Evolutionary conservation across 2,113 vertebrate species (phyloP).

Genomic region (Trematocara variabile): DNA sequence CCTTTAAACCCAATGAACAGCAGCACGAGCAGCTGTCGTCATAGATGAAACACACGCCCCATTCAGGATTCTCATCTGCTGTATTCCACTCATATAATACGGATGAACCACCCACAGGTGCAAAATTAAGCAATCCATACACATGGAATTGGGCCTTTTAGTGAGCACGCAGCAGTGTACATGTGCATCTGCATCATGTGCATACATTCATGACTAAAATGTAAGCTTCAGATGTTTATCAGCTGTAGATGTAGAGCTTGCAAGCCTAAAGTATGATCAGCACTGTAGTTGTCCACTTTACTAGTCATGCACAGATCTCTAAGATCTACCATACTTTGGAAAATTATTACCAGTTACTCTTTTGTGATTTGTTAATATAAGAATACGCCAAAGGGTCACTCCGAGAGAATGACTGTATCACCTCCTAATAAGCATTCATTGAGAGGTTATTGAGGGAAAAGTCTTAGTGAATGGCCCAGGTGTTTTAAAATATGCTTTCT

Average conservation of each 20-base stretch:
- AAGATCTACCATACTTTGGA: background rate
- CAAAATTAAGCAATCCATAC: background rate
- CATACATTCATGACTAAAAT: background rate
- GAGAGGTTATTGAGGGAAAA: rapidly evolving
- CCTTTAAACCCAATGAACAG: background rate
- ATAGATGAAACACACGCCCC: background rate
- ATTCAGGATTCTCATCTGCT: background rate
- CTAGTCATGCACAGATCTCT: background rate
- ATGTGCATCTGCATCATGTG: background rate
- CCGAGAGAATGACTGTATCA: rapidly evolving
- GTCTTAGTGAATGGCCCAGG: background rate
- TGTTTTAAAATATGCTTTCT: background rate
- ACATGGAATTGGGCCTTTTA: background rate
- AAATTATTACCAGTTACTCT: background rate
- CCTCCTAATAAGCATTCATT: background rate
- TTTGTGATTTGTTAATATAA: background rate
- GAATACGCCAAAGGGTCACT: background rate
- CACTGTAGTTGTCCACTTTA: background rate
- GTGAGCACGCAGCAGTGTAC: rapidly evolving
- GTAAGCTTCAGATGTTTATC: background rate
- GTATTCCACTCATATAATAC: background rate
- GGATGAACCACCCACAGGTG: background rate
- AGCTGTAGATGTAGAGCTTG: background rate
- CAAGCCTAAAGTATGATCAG: background rate
- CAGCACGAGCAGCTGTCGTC: background rate